These are phyloP conservation scores for Rattus rattus DNA, from an alignment of 2,113 vertebrate genomes.

Conservation along the genomic window DNA sequence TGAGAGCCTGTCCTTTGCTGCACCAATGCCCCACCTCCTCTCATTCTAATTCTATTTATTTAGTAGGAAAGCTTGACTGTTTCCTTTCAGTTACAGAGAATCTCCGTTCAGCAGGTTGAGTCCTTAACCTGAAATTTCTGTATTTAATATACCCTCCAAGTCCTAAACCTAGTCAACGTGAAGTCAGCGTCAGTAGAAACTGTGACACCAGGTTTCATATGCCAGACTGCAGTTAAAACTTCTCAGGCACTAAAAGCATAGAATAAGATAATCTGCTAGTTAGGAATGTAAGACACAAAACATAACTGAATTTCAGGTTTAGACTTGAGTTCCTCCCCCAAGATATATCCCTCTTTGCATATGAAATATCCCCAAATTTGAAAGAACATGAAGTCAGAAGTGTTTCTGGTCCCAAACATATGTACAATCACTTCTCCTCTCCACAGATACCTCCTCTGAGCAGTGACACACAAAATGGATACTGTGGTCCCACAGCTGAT, in stretches of 20 bases:
- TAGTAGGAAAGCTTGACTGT: background rate
- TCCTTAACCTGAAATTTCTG: background rate
- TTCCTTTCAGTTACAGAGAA: background rate
- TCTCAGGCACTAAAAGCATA: background rate
- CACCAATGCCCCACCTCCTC: background rate
- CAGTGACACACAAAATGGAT: background rate
- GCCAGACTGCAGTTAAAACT: background rate
- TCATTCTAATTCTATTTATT: background rate
- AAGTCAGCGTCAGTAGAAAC: background rate
- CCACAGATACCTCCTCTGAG: background rate
- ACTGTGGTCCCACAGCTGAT: fast-evolving
- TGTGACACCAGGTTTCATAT: no score
- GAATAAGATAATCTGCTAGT: background rate
- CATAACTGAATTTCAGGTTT: background rate
- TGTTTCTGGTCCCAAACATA: background rate
- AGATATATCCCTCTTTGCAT: no score
- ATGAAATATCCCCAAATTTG: background rate
- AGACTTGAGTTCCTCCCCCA: background rate
- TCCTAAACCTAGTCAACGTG: no score
- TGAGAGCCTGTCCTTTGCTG: no score
- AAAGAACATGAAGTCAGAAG: background rate
- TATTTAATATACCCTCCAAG: background rate
- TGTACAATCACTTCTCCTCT: no score
- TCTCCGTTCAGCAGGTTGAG: background rate
- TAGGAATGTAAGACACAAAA: background rate